These are phyloP conservation scores for Dolichopus griseipennis DNA, from an alignment of 2,888 invertebrate species.

Conservation along the genomic window DNA sequence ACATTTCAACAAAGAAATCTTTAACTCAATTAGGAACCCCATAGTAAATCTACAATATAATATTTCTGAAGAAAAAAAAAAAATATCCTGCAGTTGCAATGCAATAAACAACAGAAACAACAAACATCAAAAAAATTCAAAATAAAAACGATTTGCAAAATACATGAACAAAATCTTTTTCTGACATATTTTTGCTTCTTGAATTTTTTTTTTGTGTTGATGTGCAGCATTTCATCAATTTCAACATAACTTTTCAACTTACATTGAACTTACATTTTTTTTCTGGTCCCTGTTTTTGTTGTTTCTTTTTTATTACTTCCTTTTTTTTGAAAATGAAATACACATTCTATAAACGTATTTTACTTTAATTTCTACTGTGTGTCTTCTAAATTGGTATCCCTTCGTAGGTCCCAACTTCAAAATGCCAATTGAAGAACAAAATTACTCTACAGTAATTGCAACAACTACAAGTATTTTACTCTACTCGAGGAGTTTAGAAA, in stretches of 20 bases:
- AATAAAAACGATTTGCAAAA: not conserved
- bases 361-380: not conserved
- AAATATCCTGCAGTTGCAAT: too few species aligned
- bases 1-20: too few species aligned
- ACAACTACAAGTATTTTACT: too few species aligned
- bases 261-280: not conserved
- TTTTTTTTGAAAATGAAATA: too few species aligned
- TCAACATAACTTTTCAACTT: not conserved
- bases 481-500: too few species aligned
- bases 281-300: not conserved
- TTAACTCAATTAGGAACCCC: too few species aligned
- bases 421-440: not conserved
- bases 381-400: not conserved
- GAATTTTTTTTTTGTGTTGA: conserved; percentile 2
- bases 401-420: too few species aligned
- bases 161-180: not conserved
- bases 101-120: too few species aligned
- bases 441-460: not conserved
- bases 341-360: too few species aligned
- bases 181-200: conserved; percentile 5
- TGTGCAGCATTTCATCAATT: not conserved
- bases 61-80: too few species aligned
- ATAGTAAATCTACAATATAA: too few species aligned
- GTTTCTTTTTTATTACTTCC: not conserved
- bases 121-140: not conserved